These are phyloP conservation scores for Cettia cetti DNA, from an alignment of 2,113 vertebrate genomes.

Conservation along the genomic window DNA sequence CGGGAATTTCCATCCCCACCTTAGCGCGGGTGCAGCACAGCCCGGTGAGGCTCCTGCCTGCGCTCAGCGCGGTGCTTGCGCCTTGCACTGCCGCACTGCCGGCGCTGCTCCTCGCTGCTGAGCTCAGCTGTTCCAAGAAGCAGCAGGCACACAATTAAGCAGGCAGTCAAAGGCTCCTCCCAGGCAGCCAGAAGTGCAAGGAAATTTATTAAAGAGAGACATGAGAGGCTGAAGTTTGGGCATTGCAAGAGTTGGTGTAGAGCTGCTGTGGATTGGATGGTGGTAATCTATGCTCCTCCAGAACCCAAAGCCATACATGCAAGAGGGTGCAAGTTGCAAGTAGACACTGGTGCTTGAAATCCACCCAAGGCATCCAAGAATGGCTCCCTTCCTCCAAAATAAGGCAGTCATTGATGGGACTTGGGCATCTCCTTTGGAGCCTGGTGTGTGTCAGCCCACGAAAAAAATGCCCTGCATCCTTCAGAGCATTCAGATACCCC, in stretches of 20 bases:
- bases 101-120: background rate
- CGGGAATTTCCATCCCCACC: background rate
- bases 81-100: background rate
- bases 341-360: background rate
- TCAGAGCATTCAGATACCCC: background rate
- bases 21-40: background rate
- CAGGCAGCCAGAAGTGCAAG: background rate
- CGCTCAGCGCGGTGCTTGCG: rapidly evolving
- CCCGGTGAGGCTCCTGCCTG: background rate
- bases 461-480: background rate
- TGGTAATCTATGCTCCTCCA: background rate
- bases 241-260: background rate
- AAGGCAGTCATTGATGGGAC: rapidly evolving
- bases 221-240: background rate
- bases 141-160: background rate
- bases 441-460: background rate
- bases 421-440: background rate
- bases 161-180: background rate
- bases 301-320: background rate
- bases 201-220: background rate
- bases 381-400: background rate
- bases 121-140: background rate
- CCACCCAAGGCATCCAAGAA: background rate
- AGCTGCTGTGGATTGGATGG: background rate
- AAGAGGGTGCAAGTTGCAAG: background rate